phyloP scores from a whole-genome alignment of 2,888 invertebrate genomes.

The Agriopis marginaria region DNA sequence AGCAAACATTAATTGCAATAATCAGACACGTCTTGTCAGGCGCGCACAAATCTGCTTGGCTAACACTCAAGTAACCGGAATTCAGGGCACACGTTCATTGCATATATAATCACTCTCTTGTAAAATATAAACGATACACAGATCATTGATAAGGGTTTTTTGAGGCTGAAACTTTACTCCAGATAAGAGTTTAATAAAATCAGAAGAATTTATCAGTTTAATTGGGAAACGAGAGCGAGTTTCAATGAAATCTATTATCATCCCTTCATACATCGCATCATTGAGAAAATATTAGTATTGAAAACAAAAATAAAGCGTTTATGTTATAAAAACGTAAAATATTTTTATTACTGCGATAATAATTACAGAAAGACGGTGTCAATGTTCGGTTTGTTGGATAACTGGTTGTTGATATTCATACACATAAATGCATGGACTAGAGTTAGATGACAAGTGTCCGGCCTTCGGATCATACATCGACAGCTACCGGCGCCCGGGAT shows the following conservation, averaged over 20 bases:
- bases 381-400: conserved; percentile 13
- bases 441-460: conserved; percentile 42
- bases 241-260: not conserved
- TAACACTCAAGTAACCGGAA: conserved; percentile 53
- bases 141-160: conserved; percentile 8
- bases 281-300: not conserved
- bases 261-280: not conserved
- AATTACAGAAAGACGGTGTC: not conserved
- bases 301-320: not conserved
- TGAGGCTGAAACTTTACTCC: conserved; percentile 2
- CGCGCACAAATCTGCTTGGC: conserved; percentile 50
- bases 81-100: conserved; percentile 42
- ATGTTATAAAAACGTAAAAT: not conserved
- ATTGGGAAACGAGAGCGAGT: not conserved
- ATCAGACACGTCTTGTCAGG: conserved; percentile 45
- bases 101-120: conserved; percentile 34
- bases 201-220: not conserved
- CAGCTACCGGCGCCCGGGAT: conserved; percentile 64
- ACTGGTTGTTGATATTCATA: conserved; percentile 20
- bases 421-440: conserved; percentile 30
- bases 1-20: conserved; percentile 46
- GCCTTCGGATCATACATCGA: conserved; percentile 66
- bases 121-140: conserved; percentile 12
- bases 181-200: not conserved
- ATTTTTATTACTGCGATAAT: conserved; percentile 2